Percentiles rank a stretch among this genome's conserved stretches.
Conservation (phyloP, 2,113 vertebrate species). For the Petaurus breviceps region DNA sequence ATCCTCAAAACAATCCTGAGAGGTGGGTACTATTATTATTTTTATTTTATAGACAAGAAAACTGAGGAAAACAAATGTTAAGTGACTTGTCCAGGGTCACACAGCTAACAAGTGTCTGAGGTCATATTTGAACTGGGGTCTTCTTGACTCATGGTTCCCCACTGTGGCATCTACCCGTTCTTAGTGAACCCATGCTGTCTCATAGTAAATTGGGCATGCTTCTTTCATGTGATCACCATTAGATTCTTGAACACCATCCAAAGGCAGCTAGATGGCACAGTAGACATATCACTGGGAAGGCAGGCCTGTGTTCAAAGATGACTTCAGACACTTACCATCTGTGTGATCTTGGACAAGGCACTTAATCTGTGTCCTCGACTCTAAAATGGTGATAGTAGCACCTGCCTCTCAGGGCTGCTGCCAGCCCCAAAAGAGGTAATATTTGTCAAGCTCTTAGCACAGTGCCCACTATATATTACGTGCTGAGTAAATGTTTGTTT, state of each 20-base stretch:
- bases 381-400: background rate
- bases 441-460: background rate
- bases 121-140: background rate
- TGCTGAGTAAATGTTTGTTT: no score
- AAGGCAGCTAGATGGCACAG: background rate
- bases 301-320: background rate
- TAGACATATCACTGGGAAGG: background rate
- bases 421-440: background rate
- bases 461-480: no score
- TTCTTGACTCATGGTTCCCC: background rate
- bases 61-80: background rate
- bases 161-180: no score
- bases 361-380: background rate
- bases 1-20: background rate
- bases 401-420: background rate
- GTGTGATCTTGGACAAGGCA: background rate
- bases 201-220: background rate
- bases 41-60: background rate
- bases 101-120: background rate
- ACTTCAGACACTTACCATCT: background rate
- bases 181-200: no score
- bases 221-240: background rate
- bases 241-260: background rate
- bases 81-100: background rate
- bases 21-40: background rate